These are phyloP conservation scores for Oreochromis tanganicae DNA, from an alignment of 2,113 vertebrate genomes.

Conservation along the genomic window DNA sequence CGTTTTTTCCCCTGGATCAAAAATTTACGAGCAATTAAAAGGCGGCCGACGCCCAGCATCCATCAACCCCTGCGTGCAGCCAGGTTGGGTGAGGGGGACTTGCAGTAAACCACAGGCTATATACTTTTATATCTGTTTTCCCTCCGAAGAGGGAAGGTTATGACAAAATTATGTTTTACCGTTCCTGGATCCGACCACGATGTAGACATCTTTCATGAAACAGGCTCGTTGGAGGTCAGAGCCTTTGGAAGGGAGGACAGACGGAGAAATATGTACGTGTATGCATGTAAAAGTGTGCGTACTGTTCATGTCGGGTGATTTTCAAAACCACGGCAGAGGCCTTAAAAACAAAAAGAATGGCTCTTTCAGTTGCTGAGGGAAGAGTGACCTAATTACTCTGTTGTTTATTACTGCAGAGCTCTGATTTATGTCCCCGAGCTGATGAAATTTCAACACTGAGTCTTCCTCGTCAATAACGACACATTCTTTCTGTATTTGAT, in stretches of 20 bases:
- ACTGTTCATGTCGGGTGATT: constrained; percentile 7
- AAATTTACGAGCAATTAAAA: constrained; percentile 99
- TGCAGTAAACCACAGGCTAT: constrained; percentile 94
- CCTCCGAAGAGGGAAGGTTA: constrained; percentile 94
- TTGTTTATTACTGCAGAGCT: constrained; percentile 57
- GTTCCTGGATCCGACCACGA: constrained; percentile 77
- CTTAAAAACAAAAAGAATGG: constrained; percentile 33
- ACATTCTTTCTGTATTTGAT: background rate
- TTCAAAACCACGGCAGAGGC: background rate
- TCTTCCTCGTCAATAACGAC: constrained; percentile 40
- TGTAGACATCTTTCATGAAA: constrained; percentile 66
- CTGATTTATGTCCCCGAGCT: constrained; percentile 55
- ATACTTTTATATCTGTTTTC: constrained; percentile 99
- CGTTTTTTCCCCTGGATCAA: constrained; percentile 83
- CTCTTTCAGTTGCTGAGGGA: constrained; percentile 26
- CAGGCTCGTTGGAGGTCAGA: constrained; percentile 51
- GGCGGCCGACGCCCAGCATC: constrained; percentile 86
- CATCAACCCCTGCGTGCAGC: constrained; percentile 82
- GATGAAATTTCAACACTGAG: constrained; percentile 53
- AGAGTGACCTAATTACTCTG: constrained; percentile 59
- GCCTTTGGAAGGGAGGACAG: constrained; percentile 4
- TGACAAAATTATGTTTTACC: constrained; percentile 88
- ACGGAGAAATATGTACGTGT: background rate
- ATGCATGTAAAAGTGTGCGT: background rate
- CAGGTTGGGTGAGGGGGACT: constrained; percentile 53